Conservation (phyloP, 2,113 vertebrate species). For the mouse (Mus musculus) region DNA sequence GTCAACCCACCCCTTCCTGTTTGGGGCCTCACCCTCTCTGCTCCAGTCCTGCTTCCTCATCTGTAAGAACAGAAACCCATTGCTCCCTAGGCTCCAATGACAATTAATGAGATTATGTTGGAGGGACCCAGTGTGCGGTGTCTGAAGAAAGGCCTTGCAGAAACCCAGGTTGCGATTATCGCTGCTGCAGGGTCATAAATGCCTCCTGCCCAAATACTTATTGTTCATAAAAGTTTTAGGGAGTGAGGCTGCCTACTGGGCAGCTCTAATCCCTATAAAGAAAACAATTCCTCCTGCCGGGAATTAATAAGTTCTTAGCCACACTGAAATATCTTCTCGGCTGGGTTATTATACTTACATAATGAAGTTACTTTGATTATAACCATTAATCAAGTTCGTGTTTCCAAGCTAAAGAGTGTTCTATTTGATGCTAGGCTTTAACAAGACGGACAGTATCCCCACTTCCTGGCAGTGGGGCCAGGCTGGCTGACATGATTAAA, state of each 20-base stretch:
- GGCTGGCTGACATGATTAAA: slow-evolving; percentile 87
- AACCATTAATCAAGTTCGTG: slow-evolving; percentile 87
- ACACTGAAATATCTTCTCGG: slow-evolving; percentile 49
- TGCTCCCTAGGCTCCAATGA: background rate
- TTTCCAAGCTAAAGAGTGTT: slow-evolving; percentile 69
- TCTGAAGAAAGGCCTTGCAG: background rate
- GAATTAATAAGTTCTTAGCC: slow-evolving; percentile 65
- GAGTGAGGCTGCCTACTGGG: background rate
- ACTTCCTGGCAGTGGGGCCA: slow-evolving; percentile 68
- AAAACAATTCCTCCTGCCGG: slow-evolving; percentile 51
- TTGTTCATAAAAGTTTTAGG: slow-evolving; percentile 58
- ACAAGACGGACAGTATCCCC: slow-evolving; percentile 61
- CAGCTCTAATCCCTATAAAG: slow-evolving; percentile 45
- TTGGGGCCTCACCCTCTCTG: background rate
- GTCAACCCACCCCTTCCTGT: rapidly evolving
- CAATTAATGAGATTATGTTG: background rate
- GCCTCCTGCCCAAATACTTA: slow-evolving; percentile 30
- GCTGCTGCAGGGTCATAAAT: background rate
- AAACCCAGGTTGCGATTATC: background rate
- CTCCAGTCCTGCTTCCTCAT: background rate
- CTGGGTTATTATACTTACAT: slow-evolving; percentile 82
- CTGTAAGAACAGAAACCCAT: slow-evolving; percentile 24
- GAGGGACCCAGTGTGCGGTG: background rate
- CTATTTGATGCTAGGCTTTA: slow-evolving; percentile 75
- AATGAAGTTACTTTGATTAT: slow-evolving; percentile 91